These are phyloP conservation scores for Holotrichia oblita DNA, from an alignment of 1,140 invertebrate species.

Conservation along the genomic window DNA sequence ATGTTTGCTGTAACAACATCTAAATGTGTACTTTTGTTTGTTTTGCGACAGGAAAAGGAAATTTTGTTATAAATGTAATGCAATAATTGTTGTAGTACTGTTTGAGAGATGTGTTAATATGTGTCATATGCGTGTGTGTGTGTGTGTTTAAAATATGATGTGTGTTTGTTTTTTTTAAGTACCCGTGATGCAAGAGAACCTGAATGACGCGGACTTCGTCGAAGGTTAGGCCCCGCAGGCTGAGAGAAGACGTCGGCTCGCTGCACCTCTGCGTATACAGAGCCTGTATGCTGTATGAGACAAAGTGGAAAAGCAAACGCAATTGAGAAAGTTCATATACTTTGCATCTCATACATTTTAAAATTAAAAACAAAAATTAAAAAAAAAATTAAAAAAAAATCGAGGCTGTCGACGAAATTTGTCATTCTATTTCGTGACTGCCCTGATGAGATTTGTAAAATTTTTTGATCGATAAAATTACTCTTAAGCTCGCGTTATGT, in stretches of 20 bases:
- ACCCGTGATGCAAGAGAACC: constrained; percentile 61
- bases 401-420: constrained; percentile 29
- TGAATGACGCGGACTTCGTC: constrained; percentile 61
- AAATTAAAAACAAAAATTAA: constrained; percentile 44
- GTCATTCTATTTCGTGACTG: constrained; percentile 8
- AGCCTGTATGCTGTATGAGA: constrained; percentile 63
- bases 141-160: constrained; percentile 46
- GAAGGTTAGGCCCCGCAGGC: constrained; percentile 60
- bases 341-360: constrained; percentile 48
- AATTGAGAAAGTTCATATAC: constrained; percentile 62
- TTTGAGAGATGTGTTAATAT: constrained; percentile 42
- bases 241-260: constrained; percentile 62
- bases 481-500: neutral
- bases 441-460: constrained; percentile 46
- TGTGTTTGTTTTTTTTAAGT: constrained; percentile 59
- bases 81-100: constrained; percentile 23
- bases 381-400: constrained; percentile 47
- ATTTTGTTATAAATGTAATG: no score
- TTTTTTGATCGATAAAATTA: constrained; percentile 47
- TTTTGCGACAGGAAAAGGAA: no score
- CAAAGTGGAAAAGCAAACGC: constrained; percentile 62
- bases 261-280: constrained; percentile 62
- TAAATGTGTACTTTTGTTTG: no score
- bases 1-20: no score
- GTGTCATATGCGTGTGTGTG: constrained; percentile 53